These are phyloP conservation scores for Pteropus rufus DNA, from an alignment of 2,797 vertebrate genomes.

Conservation along the genomic window DNA sequence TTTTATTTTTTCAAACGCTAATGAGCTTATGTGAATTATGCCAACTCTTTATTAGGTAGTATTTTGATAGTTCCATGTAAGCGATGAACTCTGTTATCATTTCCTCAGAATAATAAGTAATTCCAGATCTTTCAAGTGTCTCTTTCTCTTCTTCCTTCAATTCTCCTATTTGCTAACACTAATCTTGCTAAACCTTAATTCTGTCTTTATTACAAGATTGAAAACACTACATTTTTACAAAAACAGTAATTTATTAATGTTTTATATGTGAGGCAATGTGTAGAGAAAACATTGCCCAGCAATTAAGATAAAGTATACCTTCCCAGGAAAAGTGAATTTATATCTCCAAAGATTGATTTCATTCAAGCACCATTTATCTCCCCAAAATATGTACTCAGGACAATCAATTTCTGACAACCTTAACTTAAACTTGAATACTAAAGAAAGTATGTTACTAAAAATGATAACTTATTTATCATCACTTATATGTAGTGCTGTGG, in stretches of 20 bases:
- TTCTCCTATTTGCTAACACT: neutral
- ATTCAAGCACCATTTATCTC: neutral
- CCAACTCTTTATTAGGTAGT: neutral
- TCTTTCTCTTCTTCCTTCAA: neutral
- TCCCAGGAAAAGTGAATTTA: neutral
- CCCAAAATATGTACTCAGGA: neutral
- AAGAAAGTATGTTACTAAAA: neutral
- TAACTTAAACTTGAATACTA: neutral
- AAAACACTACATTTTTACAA: neutral
- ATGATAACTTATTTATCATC: neutral
- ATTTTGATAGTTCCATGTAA: neutral
- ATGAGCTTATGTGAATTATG: neutral
- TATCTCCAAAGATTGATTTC: conserved; percentile 10
- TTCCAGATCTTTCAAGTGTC: neutral
- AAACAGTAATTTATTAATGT: neutral
- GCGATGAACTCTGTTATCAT: neutral
- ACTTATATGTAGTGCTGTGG: neutral
- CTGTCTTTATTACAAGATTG: neutral
- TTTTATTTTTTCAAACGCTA: neutral
- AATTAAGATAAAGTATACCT: conserved; percentile 14
- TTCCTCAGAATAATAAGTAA: neutral
- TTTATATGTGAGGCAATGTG: neutral
- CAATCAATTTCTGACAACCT: neutral
- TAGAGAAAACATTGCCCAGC: neutral
- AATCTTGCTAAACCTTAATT: neutral